These are phyloP conservation scores for Zaprionus ornatus DNA, from an alignment of 1,140 invertebrate genomes.

Conservation along the genomic window DNA sequence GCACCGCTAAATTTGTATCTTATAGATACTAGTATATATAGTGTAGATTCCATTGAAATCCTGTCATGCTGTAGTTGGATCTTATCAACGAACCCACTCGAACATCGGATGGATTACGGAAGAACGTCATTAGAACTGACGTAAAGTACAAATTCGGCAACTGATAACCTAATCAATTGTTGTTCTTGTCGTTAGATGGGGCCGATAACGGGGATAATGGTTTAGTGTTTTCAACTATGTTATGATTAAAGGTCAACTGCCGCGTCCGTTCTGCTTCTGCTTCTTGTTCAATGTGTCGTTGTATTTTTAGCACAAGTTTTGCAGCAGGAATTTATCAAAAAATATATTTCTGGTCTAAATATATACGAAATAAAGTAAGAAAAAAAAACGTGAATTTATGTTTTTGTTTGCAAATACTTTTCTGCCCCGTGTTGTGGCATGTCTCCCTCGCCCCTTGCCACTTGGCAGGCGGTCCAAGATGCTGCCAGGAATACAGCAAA, in stretches of 20 bases:
- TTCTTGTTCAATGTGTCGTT: not conserved
- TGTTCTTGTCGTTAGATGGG: not conserved
- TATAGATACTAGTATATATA: not conserved
- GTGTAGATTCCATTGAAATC: not conserved
- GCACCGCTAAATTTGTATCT: not conserved
- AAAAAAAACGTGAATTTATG: conserved; percentile 71
- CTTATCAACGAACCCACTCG: not conserved
- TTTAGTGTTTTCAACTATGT: not conserved
- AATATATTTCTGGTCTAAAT: conserved; percentile 45
- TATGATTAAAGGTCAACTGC: conserved; percentile 15
- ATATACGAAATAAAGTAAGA: conserved; percentile 25
- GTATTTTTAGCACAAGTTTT: conserved; percentile 21
- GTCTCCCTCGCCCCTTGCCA: conserved; percentile 33
- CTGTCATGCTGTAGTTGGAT: not conserved
- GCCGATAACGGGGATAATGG: not conserved
- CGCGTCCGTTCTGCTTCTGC: not conserved
- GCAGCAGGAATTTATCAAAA: conserved; percentile 50
- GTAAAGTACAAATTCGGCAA: not conserved
- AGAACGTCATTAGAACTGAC: not conserved
- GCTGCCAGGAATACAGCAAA: conserved; percentile 30
- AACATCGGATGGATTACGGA: not conserved
- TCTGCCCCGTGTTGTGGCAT: conserved; percentile 55
- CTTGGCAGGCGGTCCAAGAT: conserved; percentile 28
- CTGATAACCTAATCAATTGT: conserved; percentile 8
- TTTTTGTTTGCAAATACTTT: conserved; percentile 81